Evolutionary conservation across 2,113 vertebrate genomes (phyloP).

Genomic region (Chloebia gouldiae): DNA sequence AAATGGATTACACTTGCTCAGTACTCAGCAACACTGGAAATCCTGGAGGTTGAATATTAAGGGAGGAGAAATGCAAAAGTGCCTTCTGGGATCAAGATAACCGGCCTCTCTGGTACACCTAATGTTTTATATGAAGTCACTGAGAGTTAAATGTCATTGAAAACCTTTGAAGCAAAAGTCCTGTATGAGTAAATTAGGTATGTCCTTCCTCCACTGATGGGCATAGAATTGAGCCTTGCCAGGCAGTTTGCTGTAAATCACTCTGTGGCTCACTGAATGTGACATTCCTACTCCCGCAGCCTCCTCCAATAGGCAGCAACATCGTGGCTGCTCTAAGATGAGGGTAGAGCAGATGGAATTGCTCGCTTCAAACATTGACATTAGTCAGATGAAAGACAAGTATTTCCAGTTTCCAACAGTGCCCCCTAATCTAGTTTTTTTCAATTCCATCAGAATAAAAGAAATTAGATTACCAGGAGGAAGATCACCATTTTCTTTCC

Average conservation of each 20-base stretch:
- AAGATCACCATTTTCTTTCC: background rate
- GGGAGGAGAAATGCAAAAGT: background rate
- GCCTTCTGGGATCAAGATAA: background rate
- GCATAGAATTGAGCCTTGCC: background rate
- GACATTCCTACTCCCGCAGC: background rate
- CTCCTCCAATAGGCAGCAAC: background rate
- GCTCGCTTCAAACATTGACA: background rate
- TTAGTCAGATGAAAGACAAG: background rate
- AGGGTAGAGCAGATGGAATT: background rate
- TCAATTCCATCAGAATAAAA: background rate
- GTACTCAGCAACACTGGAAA: background rate
- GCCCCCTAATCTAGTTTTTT: background rate
- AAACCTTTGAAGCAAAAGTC: background rate
- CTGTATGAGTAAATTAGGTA: background rate
- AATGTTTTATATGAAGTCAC: background rate
- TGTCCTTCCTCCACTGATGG: background rate
- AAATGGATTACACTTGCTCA: background rate
- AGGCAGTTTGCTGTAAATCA: background rate
- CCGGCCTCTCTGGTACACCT: background rate
- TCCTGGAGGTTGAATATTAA: background rate
- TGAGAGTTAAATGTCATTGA: background rate
- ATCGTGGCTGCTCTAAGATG: background rate
- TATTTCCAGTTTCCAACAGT: background rate
- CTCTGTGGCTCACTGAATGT: background rate
- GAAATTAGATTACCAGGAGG: background rate